Percentiles rank a stretch among this genome's conserved stretches.
Conservation (phyloP, 2,797 vertebrate genomes). For the Tinamus major region DNA sequence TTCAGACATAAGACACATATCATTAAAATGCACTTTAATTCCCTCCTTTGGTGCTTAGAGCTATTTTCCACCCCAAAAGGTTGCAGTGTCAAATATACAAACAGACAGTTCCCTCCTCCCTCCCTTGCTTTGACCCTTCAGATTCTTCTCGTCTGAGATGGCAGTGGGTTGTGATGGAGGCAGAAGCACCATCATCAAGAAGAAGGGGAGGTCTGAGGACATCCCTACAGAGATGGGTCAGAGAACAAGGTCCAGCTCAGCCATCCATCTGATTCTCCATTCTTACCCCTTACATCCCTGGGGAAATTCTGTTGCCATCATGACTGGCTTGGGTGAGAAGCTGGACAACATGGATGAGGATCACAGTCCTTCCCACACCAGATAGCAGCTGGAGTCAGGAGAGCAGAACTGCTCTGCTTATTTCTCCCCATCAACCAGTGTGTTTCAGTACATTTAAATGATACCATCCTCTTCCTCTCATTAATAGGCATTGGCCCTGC, state of each 20-base stretch:
- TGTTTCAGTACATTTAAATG: neutral
- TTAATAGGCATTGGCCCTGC: neutral
- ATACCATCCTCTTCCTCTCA: neutral
- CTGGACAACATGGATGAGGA: neutral
- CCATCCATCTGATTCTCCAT: neutral
- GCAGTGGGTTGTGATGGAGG: neutral
- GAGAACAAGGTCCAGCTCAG: neutral
- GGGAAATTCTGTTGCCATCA: too few species aligned
- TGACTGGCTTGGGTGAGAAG: fast-evolving
- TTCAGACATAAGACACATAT: slow-evolving; percentile 47
- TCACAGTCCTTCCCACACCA: fast-evolving
- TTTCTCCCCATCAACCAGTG: neutral
- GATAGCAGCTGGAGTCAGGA: neutral
- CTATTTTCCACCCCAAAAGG: slow-evolving; percentile 68
- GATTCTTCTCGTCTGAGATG: neutral
- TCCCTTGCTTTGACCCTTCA: neutral
- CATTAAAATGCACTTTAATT: slow-evolving; percentile 55
- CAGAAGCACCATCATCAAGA: neutral
- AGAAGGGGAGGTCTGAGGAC: neutral
- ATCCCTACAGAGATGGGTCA: neutral
- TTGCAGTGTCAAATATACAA: neutral
- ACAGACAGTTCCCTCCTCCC: slow-evolving; percentile 44
- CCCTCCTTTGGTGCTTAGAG: slow-evolving; percentile 3
- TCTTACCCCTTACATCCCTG: fast-evolving
- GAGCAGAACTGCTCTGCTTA: neutral